Evolutionary conservation across 1,140 invertebrate genomes (phyloP), one percentile per base, ranked within the genome.

Genomic region (Belonocnema kinseyi): DNA sequence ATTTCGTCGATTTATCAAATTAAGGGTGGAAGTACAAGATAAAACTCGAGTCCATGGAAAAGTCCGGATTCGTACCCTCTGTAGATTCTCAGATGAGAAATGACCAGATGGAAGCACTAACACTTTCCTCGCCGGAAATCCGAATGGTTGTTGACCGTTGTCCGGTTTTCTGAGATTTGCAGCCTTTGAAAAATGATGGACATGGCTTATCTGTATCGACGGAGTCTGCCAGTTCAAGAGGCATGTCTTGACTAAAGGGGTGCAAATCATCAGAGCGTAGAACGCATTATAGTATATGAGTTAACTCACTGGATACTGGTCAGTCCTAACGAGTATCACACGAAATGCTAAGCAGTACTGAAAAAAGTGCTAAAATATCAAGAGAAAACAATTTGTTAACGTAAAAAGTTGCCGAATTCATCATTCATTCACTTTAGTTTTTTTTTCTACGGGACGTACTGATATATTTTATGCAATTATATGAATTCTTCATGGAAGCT

Each of bases 1-100:
- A 90, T 90, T 89, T 86, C 80, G 84, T 87, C 90, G 87, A 91
- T 91, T 91, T 91, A 91, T 91, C 90, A 91, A 91, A 91, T 91
- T 91, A 91, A 91, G 89, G 90, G 89, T 90, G 89, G 88, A 89
- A 89, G 85, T 82, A 84, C 85, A 85, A 90, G 89, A 91, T 90
- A 89, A 91, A 90, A 90, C 85, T 86, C 88, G 86, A 77, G 85
- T 77, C 83, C 78, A 84, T 90, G 88, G 88, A 91, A 90, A 89
- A 90, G 85, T 90, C 84, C 81, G 74, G 82, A 85, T 86, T 80
- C 80, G 82, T 79, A 50, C 79, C 61, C 77, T 76, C 75, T 26
- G 40, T 71, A 80, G 40, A 46, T 7, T 46, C 40, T 46, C 40
- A 46, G 85, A 83, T 85, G 85, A 87, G 85, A 89, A 87, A 87